Evolutionary conservation across 2,113 vertebrate species (phyloP).

Genomic region (Entelurus aequoreus): DNA sequence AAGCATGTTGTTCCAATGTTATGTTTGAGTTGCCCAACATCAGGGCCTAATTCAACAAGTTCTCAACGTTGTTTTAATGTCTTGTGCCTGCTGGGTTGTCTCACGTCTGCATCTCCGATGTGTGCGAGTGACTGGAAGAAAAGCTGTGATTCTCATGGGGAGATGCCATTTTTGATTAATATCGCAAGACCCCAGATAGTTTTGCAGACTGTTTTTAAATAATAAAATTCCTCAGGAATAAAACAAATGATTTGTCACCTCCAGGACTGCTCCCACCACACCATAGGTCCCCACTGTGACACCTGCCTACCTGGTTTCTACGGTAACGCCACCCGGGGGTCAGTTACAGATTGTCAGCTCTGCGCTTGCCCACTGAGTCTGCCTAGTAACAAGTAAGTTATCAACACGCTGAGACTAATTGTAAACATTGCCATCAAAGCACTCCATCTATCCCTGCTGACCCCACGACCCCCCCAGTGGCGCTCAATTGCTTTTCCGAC

Average conservation of each 20-base stretch:
- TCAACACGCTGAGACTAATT: conserved; percentile 9
- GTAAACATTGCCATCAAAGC: conserved; percentile 33
- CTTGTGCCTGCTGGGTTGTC: no score
- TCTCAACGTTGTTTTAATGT: no score
- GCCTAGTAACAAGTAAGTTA: conserved; percentile 63
- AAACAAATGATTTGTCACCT: not conserved
- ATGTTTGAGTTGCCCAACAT: no score
- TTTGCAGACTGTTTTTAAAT: no score
- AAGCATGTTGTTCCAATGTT: no score
- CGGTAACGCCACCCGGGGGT: conserved; percentile 54
- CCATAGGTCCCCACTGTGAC: conserved; percentile 52
- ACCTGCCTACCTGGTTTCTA: conserved; percentile 58
- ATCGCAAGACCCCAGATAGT: no score
- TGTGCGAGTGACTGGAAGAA: no score
- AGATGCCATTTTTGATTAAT: no score
- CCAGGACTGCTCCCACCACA: conserved; percentile 56
- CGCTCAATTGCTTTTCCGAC: conserved; percentile 15
- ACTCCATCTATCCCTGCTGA: conserved; percentile 27
- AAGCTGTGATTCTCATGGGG: no score
- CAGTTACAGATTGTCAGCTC: conserved; percentile 52
- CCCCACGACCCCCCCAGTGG: conserved; percentile 3
- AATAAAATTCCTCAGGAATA: not conserved
- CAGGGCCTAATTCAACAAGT: no score
- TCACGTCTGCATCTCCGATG: no score
- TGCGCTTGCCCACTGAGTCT: conserved; percentile 61